A percentile compares a stretch with the other conserved stretches of the same genome.
Conservation (phyloP, 2,113 vertebrate species). For the Hippocampus comes region DNA sequence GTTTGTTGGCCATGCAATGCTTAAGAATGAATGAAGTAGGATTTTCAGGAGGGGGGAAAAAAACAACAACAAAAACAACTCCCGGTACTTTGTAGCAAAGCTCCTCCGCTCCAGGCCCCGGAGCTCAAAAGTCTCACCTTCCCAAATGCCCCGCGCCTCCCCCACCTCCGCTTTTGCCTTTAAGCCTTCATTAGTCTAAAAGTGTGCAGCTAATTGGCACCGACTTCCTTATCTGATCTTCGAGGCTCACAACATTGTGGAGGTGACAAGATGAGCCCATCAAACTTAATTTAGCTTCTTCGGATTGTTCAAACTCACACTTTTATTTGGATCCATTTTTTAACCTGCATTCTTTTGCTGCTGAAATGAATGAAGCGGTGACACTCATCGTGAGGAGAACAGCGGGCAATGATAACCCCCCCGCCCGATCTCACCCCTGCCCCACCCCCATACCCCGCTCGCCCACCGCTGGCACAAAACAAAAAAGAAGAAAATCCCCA, state of each 20-base stretch:
- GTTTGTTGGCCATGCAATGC: too few species aligned
- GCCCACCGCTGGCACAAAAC: slow-evolving; percentile 56
- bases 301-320: too few species aligned
- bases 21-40: too few species aligned
- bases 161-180: background rate
- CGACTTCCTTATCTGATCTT: slow-evolving; percentile 32
- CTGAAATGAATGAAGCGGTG: slow-evolving; percentile 59
- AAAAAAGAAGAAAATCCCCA: slow-evolving; percentile 63
- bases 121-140: slow-evolving; percentile 7
- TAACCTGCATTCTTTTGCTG: slow-evolving; percentile 33
- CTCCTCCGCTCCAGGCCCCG: background rate
- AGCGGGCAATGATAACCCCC: slow-evolving; percentile 48
- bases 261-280: slow-evolving; percentile 46
- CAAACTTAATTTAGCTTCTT: background rate
- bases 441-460: slow-evolving; percentile 32
- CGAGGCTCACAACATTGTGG: slow-evolving; percentile 26
- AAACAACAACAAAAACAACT: too few species aligned
- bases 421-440: slow-evolving; percentile 3
- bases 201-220: slow-evolving; percentile 23
- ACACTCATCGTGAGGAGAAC: slow-evolving; percentile 59
- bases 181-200: slow-evolving; percentile 31
- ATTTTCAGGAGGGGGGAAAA: too few species aligned
- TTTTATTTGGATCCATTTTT: background rate
- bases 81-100: too few species aligned
- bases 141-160: background rate